These are phyloP conservation scores for Cetoscarus ocellatus DNA, from an alignment of 2,797 vertebrate genomes.

Conservation along the genomic window DNA sequence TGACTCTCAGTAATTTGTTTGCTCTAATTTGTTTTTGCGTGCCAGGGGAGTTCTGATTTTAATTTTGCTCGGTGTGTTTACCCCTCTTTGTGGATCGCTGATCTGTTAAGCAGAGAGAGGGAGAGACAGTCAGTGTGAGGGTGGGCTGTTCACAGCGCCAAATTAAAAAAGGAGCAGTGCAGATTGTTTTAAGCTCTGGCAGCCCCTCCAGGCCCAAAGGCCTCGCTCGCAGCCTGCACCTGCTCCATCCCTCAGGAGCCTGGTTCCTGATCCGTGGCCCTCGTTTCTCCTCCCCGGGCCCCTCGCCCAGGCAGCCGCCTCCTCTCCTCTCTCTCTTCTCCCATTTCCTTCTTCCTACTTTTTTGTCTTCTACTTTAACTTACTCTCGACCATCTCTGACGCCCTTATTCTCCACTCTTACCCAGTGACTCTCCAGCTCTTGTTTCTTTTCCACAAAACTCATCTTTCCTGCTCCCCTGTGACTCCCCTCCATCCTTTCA, in stretches of 20 bases:
- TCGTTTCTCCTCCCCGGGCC: slow-evolving; percentile 84
- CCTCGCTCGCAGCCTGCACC: slow-evolving; percentile 97
- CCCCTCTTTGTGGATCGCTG: slow-evolving; percentile 98
- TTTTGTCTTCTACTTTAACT: background rate
- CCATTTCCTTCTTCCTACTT: slow-evolving; percentile 42
- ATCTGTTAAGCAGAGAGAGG: slow-evolving; percentile 81
- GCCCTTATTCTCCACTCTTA: slow-evolving; percentile 7
- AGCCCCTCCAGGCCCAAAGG: slow-evolving; percentile 96
- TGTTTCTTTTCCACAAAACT: slow-evolving; percentile 51
- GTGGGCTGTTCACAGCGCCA: slow-evolving; percentile 87
- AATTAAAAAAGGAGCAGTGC: slow-evolving; percentile 93
- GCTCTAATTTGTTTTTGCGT: slow-evolving; percentile 99
- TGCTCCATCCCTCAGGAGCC: slow-evolving; percentile 96
- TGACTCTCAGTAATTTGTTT: slow-evolving; percentile 99
- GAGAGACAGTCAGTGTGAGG: slow-evolving; percentile 69
- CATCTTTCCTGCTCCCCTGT: slow-evolving; percentile 51
- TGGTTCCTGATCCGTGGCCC: slow-evolving; percentile 96
- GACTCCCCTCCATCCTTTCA: slow-evolving; percentile 48
- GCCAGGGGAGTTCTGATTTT: slow-evolving; percentile 98
- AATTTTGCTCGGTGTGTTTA: slow-evolving; percentile 99
- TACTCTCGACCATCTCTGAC: background rate
- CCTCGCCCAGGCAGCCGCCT: slow-evolving; percentile 78
- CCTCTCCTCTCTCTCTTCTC: slow-evolving; percentile 41
- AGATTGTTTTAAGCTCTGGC: slow-evolving; percentile 99
- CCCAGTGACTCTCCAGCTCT: slow-evolving; percentile 12